Evolutionary conservation across 2,888 invertebrate species (phyloP).

Genomic region (Ormia ochracea): DNA sequence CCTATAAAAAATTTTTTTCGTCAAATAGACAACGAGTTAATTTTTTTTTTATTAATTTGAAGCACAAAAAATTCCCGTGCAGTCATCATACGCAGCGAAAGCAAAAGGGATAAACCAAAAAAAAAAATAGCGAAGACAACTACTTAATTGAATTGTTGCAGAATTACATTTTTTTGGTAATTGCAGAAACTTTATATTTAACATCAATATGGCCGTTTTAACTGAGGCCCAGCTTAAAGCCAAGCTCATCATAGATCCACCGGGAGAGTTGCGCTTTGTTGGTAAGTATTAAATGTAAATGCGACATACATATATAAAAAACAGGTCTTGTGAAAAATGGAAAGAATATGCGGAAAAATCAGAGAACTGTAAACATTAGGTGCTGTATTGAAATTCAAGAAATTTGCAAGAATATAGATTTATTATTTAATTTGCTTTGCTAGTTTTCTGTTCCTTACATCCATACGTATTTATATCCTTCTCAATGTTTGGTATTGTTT

Average conservation of each 20-base stretch:
- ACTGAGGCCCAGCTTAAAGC: constrained; percentile 81
- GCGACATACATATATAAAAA: not conserved
- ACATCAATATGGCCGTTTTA: constrained; percentile 61
- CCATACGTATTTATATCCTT: no score
- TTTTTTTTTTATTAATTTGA: constrained; percentile 33
- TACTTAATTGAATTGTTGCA: constrained; percentile 56
- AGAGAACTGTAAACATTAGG: not conserved
- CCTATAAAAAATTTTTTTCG: constrained; percentile 17
- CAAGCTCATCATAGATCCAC: constrained; percentile 90
- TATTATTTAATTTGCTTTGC: no score
- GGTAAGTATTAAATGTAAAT: constrained; percentile 81
- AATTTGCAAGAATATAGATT: no score
- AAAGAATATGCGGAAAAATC: not conserved
- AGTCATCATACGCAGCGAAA: constrained; percentile 59
- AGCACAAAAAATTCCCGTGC: constrained; percentile 60
- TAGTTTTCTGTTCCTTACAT: no score
- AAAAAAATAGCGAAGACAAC: constrained; percentile 27
- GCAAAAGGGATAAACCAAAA: constrained; percentile 66
- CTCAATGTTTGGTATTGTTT: no score
- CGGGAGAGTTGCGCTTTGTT: constrained; percentile 91
- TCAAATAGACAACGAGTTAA: constrained; percentile 41
- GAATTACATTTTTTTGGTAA: constrained; percentile 45
- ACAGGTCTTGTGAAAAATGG: not conserved
- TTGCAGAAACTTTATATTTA: constrained; percentile 56
- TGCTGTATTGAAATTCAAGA: constrained; percentile 4